Evolutionary conservation across 1,140 invertebrate genomes (phyloP).

Genomic region (Brachionus sp.): DNA sequence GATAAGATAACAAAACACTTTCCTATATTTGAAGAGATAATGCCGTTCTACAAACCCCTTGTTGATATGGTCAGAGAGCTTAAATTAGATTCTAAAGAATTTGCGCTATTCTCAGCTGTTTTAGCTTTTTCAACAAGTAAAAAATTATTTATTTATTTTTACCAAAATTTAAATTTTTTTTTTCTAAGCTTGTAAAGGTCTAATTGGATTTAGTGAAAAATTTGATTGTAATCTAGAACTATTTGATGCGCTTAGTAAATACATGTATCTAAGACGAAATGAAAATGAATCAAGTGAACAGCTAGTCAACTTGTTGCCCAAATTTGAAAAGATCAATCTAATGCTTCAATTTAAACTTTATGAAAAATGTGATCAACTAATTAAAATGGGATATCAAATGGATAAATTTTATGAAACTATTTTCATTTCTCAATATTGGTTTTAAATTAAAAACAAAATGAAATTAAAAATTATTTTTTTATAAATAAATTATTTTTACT

Average conservation of each 20-base stretch:
- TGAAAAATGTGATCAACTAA: background rate
- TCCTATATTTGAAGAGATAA: conserved; percentile 2
- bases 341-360: background rate
- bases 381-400: conserved; percentile 14
- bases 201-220: background rate
- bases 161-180: background rate
- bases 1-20: background rate
- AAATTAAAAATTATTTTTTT: background rate
- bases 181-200: conserved; percentile 22
- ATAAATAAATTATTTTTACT: background rate
- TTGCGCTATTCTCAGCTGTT: background rate
- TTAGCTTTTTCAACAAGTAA: conserved; percentile 44
- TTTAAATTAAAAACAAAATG: background rate
- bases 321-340: conserved; percentile 30
- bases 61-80: background rate
- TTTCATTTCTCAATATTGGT: background rate
- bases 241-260: conserved; percentile 1
- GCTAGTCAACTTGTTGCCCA: background rate
- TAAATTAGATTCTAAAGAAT: conserved; percentile 32
- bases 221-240: conserved; percentile 42
- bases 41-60: background rate
- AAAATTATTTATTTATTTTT: conserved; percentile 17
- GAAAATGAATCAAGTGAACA: conserved; percentile 39
- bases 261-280: conserved; percentile 39
- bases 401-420: conserved; percentile 41